phyloP scores from a whole-genome alignment of 2,113 vertebrate species.

The Mus musculus region GRCm39 chr4:133185501-133186000 shows the following conservation, averaged over 20 bases:
- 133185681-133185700: not conserved
- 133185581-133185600: not conserved
- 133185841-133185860: not conserved
- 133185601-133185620: not conserved
- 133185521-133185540: not conserved
- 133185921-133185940: not conserved
- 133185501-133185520: rapidly evolving
- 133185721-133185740: not conserved
- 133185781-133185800: not conserved
- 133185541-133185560: not conserved
- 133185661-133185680: not conserved
- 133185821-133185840: not conserved
- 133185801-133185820: not conserved
- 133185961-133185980: not conserved
- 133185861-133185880: not conserved
- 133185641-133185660: not conserved
- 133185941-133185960: not conserved
- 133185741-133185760: not conserved
- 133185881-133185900: not conserved
- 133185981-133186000: not conserved
- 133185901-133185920: not conserved
- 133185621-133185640: not conserved
- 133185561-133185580: not conserved
- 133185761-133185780: not conserved
- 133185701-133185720: not conserved